These are phyloP conservation scores for Sebastes matsubarae DNA, from an alignment of 2,797 vertebrate genomes.

Conservation along the genomic window DNA sequence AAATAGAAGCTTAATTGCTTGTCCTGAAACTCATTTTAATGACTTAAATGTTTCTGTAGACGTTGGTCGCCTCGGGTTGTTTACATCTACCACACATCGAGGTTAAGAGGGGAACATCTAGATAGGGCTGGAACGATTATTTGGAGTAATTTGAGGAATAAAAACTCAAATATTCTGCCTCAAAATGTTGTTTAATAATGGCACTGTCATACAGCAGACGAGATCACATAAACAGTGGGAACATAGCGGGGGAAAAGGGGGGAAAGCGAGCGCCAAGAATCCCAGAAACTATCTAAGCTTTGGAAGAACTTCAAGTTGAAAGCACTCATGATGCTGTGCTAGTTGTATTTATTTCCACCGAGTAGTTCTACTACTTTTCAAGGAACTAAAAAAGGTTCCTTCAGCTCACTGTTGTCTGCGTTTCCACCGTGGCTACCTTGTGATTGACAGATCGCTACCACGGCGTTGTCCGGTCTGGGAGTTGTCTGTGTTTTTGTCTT, in stretches of 20 bases:
- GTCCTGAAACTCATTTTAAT: background rate
- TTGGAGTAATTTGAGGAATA: background rate
- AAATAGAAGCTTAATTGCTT: background rate
- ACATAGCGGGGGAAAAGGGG: background rate
- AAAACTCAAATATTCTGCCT: background rate
- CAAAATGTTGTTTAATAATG: background rate
- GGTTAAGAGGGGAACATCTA: background rate
- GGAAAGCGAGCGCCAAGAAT: background rate
- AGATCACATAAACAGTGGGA: background rate
- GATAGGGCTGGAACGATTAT: background rate
- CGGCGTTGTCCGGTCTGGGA: no score
- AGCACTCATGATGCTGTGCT: background rate
- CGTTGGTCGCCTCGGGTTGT: constrained; percentile 1
- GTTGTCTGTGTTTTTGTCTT: no score
- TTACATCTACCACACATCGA: background rate
- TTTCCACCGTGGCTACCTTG: no score
- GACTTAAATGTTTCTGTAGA: background rate
- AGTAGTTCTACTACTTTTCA: no score
- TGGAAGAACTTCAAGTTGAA: background rate
- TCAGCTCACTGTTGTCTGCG: no score
- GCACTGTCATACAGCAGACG: background rate
- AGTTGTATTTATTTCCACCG: background rate
- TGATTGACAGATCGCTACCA: no score
- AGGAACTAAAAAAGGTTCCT: no score
- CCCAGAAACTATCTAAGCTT: background rate